Evolutionary conservation across 2,888 invertebrate genomes (phyloP), one percentile per base, ranked within the genome.

Genomic region (Oscheius sp.): DNA sequence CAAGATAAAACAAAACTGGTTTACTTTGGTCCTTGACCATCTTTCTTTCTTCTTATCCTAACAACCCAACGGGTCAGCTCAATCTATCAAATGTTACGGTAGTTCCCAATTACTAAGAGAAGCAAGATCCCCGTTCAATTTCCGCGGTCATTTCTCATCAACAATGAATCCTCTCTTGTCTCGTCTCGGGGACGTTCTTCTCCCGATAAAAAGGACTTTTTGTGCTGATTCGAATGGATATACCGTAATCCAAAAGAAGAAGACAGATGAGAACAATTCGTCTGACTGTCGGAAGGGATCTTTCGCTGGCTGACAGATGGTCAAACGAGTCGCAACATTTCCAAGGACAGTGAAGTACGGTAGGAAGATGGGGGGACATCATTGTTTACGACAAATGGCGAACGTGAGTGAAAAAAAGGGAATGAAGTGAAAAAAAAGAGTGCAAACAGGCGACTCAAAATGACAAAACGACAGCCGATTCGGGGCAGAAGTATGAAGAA

Each of bases 171-270:
- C 32, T 54, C 54, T 8, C 32, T 54, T 54, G n/a, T 28, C 44
- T 33, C 50, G 28, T 33, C 20, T 51, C n/a, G n/a, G 54, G 24
- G 8, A 54, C 36, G n/a, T 17, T 33, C 33, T 33, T 50, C 26
- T 2, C 47, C 5, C 47, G 6, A 17, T 45, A 6, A 9, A 5
- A n/a, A 9, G 47, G 12, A 24, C 20, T n/a, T 28, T 50, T 50
- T 50, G 28, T 50, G n/a, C 17, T 33, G 51, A 51, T 32, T 12
- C 3, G 17, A 28, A 22, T 6, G 17, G 26, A 41, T 41, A 41
- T 59, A 59, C 59, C 38, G 59, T 59, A 59, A 59, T n/a, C 41
- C 59, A 41, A n/a, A n/a, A n/a, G 36, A 33, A 20, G n/a, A 14
- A 22, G 28, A 59, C 41, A 59, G 54, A 54, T 54, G 54, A 54